Percentiles rank a stretch among this genome's conserved stretches.
Evolutionary conservation across 2,888 invertebrate species (phyloP).

Genomic region (Amblyteles armatorius): DNA sequence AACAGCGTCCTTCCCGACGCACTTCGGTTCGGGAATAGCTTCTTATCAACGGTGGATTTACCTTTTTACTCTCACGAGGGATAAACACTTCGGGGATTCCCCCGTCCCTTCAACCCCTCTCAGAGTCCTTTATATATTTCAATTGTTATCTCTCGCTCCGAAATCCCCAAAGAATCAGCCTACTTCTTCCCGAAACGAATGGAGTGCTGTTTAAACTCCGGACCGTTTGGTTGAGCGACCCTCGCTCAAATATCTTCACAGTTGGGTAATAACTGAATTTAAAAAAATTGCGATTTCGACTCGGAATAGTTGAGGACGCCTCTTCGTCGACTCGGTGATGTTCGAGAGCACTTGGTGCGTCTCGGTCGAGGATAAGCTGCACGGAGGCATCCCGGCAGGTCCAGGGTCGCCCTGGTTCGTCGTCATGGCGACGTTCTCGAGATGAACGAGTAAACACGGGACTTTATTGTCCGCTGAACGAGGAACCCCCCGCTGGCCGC

Average conservation of each 20-base stretch:
- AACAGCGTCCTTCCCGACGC: constrained; percentile 18
- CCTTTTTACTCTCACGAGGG: constrained; percentile 22
- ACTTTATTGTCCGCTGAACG: constrained; percentile 62
- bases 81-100: constrained; percentile 44
- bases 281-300: constrained; percentile 35
- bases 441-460: constrained; percentile 63
- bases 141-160: background rate
- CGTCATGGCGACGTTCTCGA: constrained; percentile 60
- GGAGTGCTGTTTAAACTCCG: background rate
- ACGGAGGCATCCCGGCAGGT: constrained; percentile 2
- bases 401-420: constrained; percentile 47
- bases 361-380: background rate
- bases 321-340: background rate
- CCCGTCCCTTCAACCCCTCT: background rate
- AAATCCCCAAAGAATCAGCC: background rate
- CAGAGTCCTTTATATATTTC: constrained; percentile 1
- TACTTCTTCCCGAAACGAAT: background rate
- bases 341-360: constrained; percentile 10
- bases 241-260: background rate
- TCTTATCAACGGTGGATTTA: constrained; percentile 21
- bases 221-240: constrained; percentile 5
- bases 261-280: constrained; percentile 38
- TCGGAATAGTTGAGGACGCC: background rate
- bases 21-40: constrained; percentile 41
- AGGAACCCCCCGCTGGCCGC: constrained; percentile 38